Percentiles rank a stretch among this genome's conserved stretches.
Evolutionary conservation across 2,113 vertebrate species (phyloP).

Genomic region (Pelecanoides urinatrix): DNA sequence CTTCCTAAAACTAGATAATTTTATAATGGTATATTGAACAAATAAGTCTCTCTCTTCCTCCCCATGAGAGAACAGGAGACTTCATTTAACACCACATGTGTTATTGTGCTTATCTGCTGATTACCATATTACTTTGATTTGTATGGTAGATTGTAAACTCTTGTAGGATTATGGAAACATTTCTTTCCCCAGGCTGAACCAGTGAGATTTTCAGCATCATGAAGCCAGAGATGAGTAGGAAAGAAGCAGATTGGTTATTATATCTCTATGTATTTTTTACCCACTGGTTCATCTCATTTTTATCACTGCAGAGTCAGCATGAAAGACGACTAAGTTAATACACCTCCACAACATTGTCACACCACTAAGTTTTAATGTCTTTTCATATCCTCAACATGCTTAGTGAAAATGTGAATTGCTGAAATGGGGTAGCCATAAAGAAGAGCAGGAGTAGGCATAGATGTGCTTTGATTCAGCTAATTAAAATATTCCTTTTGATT

Average conservation of each 20-base stretch:
- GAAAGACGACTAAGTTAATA: constrained; percentile 36
- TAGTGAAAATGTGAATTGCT: constrained; percentile 26
- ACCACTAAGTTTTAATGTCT: constrained; percentile 36
- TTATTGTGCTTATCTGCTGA: constrained; percentile 66
- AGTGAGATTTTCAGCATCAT: constrained; percentile 62
- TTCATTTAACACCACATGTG: constrained; percentile 67
- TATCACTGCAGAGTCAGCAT: constrained; percentile 52
- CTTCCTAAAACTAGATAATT: constrained; percentile 64
- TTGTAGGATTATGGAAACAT: constrained; percentile 63
- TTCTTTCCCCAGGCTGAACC: constrained; percentile 58
- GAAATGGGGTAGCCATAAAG: background rate
- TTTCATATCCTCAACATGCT: background rate
- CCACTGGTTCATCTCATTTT: constrained; percentile 59
- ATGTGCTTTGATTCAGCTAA: background rate
- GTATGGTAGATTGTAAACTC: constrained; percentile 67
- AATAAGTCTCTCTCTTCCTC: constrained; percentile 53
- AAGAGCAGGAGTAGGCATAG: background rate
- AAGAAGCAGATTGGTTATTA: constrained; percentile 56
- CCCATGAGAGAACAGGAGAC: constrained; percentile 67
- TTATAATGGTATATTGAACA: constrained; percentile 69
- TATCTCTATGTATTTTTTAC: constrained; percentile 46
- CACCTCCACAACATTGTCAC: background rate
- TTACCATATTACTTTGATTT: constrained; percentile 73
- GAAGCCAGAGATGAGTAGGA: constrained; percentile 46
- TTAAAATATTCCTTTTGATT: constrained; percentile 5